phyloP scores from a whole-genome alignment of 2,113 vertebrate species.

The Mus pahari region DNA sequence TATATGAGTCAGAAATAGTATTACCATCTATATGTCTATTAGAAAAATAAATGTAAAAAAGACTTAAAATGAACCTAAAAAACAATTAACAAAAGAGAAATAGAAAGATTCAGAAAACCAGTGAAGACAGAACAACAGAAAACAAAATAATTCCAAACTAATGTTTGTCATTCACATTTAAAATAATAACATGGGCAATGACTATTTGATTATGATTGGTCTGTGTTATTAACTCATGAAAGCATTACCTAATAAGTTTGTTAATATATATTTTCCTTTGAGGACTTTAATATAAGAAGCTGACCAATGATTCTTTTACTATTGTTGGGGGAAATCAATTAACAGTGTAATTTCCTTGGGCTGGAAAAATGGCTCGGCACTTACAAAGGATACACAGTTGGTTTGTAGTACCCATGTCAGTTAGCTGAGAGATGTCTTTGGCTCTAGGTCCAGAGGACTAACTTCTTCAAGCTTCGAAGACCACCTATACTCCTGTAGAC shows the following conservation, averaged over 20 bases:
- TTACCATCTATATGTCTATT: not conserved
- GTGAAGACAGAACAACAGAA: not conserved
- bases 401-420: not conserved
- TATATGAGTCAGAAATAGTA: not conserved
- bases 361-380: not conserved
- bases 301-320: not conserved
- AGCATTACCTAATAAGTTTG: not conserved
- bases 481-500: not conserved
- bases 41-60: not conserved
- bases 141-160: conserved; percentile 21
- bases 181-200: not conserved
- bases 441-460: not conserved
- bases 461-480: not conserved
- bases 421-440: not conserved
- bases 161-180: conserved; percentile 10
- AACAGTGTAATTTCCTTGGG: not conserved
- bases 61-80: not conserved
- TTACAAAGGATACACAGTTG: not conserved
- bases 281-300: not conserved
- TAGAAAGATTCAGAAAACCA: not conserved
- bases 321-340: not conserved
- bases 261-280: not conserved
- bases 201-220: not conserved
- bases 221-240: not conserved
- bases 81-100: not conserved